Conservation (phyloP, 1,140 invertebrate species). For the Antheraea pernyi region DNA sequence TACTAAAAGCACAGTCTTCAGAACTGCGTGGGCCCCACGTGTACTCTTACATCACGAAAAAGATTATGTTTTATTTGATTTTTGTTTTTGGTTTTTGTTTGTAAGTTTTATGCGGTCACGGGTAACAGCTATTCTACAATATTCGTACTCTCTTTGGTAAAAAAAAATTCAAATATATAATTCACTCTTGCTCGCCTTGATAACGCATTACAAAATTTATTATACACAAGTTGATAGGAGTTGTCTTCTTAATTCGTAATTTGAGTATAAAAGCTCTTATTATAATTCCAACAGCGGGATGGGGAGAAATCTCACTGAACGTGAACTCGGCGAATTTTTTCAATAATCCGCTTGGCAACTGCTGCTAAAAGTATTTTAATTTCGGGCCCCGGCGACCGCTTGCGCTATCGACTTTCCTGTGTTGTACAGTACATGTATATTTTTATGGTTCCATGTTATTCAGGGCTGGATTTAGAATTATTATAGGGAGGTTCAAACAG, state of each 20-base stretch:
- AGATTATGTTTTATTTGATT: no score
- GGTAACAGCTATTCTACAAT: no score
- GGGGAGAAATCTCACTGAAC: background rate
- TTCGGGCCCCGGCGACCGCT: background rate
- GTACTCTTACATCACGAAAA: no score
- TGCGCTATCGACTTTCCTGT: background rate
- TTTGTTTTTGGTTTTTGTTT: no score
- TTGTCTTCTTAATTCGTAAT: background rate
- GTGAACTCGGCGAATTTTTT: background rate
- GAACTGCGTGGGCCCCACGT: no score
- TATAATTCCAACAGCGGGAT: background rate
- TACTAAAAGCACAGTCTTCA: no score
- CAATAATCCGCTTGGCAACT: constrained; percentile 3
- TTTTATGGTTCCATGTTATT: background rate
- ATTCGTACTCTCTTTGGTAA: no score
- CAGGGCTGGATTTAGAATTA: background rate
- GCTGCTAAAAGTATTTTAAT: background rate
- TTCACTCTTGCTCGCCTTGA: no score
- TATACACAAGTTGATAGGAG: background rate
- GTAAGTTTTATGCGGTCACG: no score
- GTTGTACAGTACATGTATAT: background rate
- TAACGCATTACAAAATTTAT: no score
- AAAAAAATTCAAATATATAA: no score
- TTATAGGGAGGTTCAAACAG: background rate
- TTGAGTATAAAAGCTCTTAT: background rate